These are phyloP conservation scores for Poecilia wingei DNA, from an alignment of 2,797 vertebrate genomes.

Conservation along the genomic window DNA sequence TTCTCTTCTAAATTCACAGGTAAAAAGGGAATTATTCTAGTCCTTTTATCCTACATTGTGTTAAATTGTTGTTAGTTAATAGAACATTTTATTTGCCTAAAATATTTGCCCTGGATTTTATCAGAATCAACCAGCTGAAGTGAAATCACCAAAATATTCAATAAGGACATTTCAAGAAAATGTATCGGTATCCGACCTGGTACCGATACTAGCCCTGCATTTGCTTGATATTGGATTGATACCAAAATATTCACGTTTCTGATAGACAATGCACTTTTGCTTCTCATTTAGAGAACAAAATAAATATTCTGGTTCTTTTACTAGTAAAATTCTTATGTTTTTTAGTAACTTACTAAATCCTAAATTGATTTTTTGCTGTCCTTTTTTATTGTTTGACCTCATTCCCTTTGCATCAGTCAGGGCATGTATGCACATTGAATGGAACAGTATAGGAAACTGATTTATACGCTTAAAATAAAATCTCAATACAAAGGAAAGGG, in stretches of 20 bases:
- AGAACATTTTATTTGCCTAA: too few species aligned
- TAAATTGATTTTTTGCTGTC: background rate
- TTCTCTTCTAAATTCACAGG: background rate
- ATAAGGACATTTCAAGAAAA: too few species aligned
- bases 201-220: too few species aligned
- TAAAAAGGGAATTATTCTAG: background rate
- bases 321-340: background rate
- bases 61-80: too few species aligned
- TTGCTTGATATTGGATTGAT: too few species aligned
- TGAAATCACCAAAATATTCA: too few species aligned
- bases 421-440: background rate
- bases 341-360: background rate
- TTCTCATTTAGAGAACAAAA: background rate
- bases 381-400: background rate
- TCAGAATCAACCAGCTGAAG: too few species aligned
- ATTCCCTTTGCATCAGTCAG: background rate
- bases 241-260: too few species aligned
- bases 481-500: background rate
- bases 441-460: background rate
- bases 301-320: background rate
- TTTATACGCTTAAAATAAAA: background rate
- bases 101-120: too few species aligned
- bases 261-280: background rate
- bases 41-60: too few species aligned
- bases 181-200: too few species aligned